Conservation (phyloP, 2,888 invertebrate genomes). For the Polydrusus cervinus region DNA sequence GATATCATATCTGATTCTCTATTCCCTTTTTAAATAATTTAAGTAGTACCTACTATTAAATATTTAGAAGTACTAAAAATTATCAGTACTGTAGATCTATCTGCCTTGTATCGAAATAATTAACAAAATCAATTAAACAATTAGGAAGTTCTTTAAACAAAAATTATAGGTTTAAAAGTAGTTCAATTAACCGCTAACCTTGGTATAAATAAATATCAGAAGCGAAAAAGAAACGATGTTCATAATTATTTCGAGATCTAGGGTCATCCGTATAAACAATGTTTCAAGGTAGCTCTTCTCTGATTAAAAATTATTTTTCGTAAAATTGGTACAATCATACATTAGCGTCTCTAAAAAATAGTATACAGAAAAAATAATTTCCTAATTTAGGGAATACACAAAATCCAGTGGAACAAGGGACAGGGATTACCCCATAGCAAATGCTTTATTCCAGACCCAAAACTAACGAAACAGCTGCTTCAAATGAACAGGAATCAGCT, state of each 20-base stretch:
- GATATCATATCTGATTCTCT: too few species aligned
- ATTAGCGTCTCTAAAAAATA: too few species aligned
- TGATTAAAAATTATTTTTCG: conserved; percentile 5
- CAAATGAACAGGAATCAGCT: too few species aligned
- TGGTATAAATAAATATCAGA: conserved; percentile 2
- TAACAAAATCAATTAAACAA: not conserved
- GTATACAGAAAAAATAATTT: too few species aligned
- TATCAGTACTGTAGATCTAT: too few species aligned
- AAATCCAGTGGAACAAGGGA: too few species aligned
- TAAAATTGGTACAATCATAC: not conserved
- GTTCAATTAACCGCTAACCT: conserved; percentile 1
- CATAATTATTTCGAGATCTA: conserved; percentile 6
- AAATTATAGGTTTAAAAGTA: conserved; percentile 10
- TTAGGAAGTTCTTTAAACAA: conserved; percentile 1
- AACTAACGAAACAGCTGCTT: too few species aligned
- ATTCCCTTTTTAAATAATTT: too few species aligned
- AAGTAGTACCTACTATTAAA: too few species aligned
- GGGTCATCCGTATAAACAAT: conserved; percentile 1
- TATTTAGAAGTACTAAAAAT: too few species aligned
- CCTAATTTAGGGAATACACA: conserved; percentile 62
- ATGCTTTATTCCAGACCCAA: too few species aligned
- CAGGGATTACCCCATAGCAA: too few species aligned
- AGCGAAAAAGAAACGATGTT: conserved; percentile 3
- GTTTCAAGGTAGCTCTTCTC: conserved; percentile 2
- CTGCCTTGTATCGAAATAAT: not conserved